Conservation (phyloP, 1,140 invertebrate genomes). For the Zelostemma sp. region DNA sequence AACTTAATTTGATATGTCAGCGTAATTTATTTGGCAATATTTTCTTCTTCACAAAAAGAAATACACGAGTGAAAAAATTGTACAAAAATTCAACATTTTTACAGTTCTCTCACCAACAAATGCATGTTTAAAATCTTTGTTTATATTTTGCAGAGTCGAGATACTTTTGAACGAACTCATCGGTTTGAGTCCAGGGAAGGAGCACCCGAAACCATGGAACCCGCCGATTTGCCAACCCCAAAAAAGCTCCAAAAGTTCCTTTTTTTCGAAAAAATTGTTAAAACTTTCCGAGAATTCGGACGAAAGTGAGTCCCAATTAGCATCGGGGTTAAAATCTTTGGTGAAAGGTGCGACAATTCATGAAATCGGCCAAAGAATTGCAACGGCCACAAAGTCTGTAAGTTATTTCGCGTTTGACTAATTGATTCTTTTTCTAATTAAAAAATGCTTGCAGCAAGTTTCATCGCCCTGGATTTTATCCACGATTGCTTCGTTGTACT, state of each 20-base stretch:
- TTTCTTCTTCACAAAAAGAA: too few relatives aligned
- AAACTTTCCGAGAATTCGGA: conserved; percentile 29
- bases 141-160: conserved; percentile 68
- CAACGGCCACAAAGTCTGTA: conserved; percentile 78
- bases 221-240: conserved; percentile 76
- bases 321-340: conserved; percentile 40
- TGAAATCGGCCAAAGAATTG: conserved; percentile 83
- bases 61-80: too few relatives aligned
- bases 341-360: conserved; percentile 71
- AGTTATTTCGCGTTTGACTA: conserved; percentile 17
- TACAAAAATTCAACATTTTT: too few relatives aligned
- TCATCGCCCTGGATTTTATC: conserved; percentile 77
- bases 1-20: too few relatives aligned
- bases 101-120: too few relatives aligned
- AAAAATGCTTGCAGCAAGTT: conserved; percentile 74
- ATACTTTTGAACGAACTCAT: conserved; percentile 73
- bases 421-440: too few relatives aligned
- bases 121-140: conserved; percentile 2
- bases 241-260: conserved; percentile 63
- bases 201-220: conserved; percentile 82
- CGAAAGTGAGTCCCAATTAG: conserved; percentile 45
- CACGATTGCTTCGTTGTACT: conserved; percentile 77
- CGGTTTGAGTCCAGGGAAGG: conserved; percentile 71
- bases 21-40: too few relatives aligned
- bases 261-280: conserved; percentile 56